These are phyloP conservation scores for Danio rerio DNA, from an alignment of 2,113 vertebrate genomes.

Conservation along the genomic window DNA sequence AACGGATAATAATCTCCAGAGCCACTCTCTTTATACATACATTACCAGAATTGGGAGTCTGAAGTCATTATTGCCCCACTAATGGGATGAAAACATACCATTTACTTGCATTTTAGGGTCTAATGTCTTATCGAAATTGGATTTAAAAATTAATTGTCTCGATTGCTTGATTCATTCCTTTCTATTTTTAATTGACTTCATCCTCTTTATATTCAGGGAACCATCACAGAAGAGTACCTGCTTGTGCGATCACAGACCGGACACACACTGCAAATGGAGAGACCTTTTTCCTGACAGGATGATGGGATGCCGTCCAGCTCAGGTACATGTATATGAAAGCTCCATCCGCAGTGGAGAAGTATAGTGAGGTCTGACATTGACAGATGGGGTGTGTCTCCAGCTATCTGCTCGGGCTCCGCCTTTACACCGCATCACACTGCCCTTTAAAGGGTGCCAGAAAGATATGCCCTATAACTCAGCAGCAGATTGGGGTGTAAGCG, in stretches of 20 bases:
- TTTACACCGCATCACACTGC: constrained; percentile 62
- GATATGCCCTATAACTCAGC: constrained; percentile 70
- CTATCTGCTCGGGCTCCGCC: constrained; percentile 64
- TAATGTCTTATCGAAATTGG: constrained; percentile 54
- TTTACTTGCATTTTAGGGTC: constrained; percentile 43
- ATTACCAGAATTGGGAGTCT: constrained; percentile 51
- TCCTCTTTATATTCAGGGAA: background rate
- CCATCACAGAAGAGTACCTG: background rate
- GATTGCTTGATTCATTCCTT: background rate
- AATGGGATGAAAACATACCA: constrained; percentile 53
- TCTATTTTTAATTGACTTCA: constrained; percentile 4
- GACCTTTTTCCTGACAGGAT: constrained; percentile 2
- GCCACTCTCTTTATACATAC: constrained; percentile 54
- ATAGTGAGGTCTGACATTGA: constrained; percentile 68
- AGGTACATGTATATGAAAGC: constrained; percentile 42
- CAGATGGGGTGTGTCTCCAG: constrained; percentile 70
- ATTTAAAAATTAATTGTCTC: constrained; percentile 16
- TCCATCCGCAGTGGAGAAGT: constrained; percentile 47
- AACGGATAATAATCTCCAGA: constrained; percentile 63
- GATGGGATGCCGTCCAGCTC: background rate
- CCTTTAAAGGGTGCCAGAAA: constrained; percentile 70
- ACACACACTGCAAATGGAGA: background rate
- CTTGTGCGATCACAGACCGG: background rate
- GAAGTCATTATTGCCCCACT: constrained; percentile 47
- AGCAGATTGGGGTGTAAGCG: constrained; percentile 55